These are phyloP conservation scores for Drosophila siamana DNA, from an alignment of 2,888 invertebrate species.

Conservation along the genomic window DNA sequence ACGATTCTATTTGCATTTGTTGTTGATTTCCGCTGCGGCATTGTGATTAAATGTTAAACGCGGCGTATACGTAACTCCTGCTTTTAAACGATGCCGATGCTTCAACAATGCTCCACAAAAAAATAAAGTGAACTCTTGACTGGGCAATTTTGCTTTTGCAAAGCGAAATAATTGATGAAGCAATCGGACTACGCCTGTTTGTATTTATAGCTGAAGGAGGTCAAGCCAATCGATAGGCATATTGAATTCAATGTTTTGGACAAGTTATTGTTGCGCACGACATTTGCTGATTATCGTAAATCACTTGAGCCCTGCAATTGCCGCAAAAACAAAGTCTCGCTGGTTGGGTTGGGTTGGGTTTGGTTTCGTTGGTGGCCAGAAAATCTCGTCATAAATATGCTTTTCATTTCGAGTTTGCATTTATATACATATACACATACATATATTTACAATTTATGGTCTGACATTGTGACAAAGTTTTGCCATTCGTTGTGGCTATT, in stretches of 20 bases:
- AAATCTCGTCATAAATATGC: conserved; percentile 13
- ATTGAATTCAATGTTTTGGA: conserved; percentile 22
- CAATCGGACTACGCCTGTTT: not conserved
- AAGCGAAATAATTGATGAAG: conserved; percentile 18
- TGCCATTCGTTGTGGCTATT: conserved; percentile 40
- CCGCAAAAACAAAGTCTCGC: not conserved
- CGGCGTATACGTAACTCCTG: conserved; percentile 37
- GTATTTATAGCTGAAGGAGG: conserved; percentile 26
- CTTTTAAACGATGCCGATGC: too few species aligned
- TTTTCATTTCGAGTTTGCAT: conserved; percentile 7
- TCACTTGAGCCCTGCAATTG: conserved; percentile 31
- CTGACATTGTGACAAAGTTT: conserved; percentile 23
- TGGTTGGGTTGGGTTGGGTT: too few species aligned
- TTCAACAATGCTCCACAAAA: too few species aligned
- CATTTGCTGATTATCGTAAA: conserved; percentile 44
- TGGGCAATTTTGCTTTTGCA: conserved; percentile 2
- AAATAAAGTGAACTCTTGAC: not conserved
- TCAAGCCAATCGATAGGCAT: conserved; percentile 28
- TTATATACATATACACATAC: too few species aligned
- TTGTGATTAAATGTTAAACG: conserved; percentile 37
- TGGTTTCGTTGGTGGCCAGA: not conserved
- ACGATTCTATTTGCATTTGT: conserved; percentile 65
- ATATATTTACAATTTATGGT: conserved; percentile 47
- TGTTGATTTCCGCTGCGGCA: conserved; percentile 56
- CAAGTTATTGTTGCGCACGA: conserved; percentile 25